These are phyloP conservation scores for Hylomyscus alleni DNA, from an alignment of 2,797 vertebrate species.

Conservation along the genomic window DNA sequence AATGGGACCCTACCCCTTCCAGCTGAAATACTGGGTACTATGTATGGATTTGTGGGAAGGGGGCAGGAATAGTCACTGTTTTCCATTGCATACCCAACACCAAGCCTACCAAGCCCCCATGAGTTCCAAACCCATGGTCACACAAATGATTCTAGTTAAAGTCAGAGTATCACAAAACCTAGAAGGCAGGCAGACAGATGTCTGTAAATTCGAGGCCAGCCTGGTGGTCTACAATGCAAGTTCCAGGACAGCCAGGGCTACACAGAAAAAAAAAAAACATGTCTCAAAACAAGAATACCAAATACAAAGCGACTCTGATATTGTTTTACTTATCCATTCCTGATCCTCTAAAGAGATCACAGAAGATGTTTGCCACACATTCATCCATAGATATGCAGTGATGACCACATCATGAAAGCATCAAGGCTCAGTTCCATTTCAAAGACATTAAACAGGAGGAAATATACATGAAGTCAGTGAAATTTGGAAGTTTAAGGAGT, in stretches of 20 bases:
- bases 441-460: not conserved
- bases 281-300: not conserved
- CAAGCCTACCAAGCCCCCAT: not conserved
- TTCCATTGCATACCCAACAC: not conserved
- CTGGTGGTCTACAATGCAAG: not conserved
- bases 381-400: not conserved
- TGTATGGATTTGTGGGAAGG: not conserved
- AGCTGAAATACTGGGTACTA: not conserved
- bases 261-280: not conserved
- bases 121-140: not conserved
- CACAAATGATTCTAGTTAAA: not conserved
- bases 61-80: not conserved
- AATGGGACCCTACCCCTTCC: not conserved
- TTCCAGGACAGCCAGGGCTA: not conserved
- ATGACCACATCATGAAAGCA: not conserved
- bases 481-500: not conserved
- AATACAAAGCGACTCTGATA: slow-evolving; percentile 44
- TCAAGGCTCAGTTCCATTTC: not conserved
- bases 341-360: not conserved
- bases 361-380: slow-evolving; percentile 8
- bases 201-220: not conserved
- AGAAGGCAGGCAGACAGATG: not conserved
- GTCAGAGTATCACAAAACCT: not conserved
- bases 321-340: not conserved
- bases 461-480: not conserved